Evolutionary conservation across 1,140 invertebrate species (phyloP).

Genomic region (Cephus cinctus): DNA sequence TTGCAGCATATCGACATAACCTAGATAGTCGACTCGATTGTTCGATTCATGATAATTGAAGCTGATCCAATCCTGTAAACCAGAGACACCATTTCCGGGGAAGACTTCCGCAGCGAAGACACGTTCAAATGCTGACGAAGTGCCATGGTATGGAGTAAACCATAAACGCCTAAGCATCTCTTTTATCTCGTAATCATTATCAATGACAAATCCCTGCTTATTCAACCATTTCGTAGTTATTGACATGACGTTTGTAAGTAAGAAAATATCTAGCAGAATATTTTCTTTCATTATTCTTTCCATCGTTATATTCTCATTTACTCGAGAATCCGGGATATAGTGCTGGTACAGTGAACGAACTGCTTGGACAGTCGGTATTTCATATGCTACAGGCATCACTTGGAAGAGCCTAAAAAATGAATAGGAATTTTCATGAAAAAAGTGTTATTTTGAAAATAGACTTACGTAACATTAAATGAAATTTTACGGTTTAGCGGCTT

Average conservation of each 20-base stretch:
- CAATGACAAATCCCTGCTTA: conserved; percentile 47
- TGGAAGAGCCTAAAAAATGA: conserved; percentile 47
- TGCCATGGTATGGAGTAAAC: conserved; percentile 76
- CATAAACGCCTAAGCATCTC: conserved; percentile 74
- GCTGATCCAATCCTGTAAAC: conserved; percentile 86
- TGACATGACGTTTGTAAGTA: conserved; percentile 62
- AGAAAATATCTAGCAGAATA: conserved; percentile 60
- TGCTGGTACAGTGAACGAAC: conserved; percentile 68
- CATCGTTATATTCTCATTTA: conserved; percentile 72
- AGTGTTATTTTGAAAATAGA: not conserved
- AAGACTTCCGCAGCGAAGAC: conserved; percentile 82
- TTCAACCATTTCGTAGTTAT: conserved; percentile 59
- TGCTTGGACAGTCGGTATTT: conserved; percentile 57
- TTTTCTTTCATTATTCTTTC: conserved; percentile 58
- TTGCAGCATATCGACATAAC: conserved; percentile 70
- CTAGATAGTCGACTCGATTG: conserved; percentile 72
- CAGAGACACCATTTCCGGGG: conserved; percentile 64
- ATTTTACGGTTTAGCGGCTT: conserved; percentile 43
- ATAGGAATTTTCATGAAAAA: conserved; percentile 45
- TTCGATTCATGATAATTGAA: conserved; percentile 70
- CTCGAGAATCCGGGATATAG: conserved; percentile 68
- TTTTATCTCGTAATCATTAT: conserved; percentile 57
- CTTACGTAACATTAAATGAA: conserved; percentile 2
- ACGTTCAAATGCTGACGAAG: conserved; percentile 84
- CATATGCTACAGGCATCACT: conserved; percentile 28